Base-by-base conservation (phyloP, 1,140 invertebrate species). In the Antheraea mylitta region DNA sequence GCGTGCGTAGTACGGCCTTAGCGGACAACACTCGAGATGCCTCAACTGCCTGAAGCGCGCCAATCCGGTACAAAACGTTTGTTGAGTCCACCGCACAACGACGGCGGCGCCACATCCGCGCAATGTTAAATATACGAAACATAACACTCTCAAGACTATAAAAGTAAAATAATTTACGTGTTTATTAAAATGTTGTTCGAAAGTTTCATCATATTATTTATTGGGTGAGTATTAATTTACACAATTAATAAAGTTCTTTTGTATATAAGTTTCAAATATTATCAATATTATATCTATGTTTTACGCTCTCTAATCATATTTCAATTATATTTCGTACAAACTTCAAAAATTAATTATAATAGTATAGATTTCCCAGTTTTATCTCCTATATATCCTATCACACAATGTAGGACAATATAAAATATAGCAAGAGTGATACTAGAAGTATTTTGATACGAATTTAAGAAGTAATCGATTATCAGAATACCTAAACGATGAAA, bases 1-100 rank as follows among this genome's bases (percentile, higher is more conserved):
- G 81, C 83, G 80, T 83, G 81, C 81, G 81, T 76, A 38, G 18
- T 16, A 53, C 11, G 45, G 13, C 10, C 45, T 53, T 16, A 53
- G 45, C 45, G 45, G 16, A 53, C 18, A 16, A 5, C 38, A 42
- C 65, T 38, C n/a, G 58, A 66, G 16, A 16, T 13, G 45, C 16
- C 45, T 53, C 45, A 53, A 53, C 45, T 53, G 45, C 18, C 64
- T 37, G n/a, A 53, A 66, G 53, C 22, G 22, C 30, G 65, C 22
- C 18, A 36, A 58, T n/a, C 45, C 53, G 53, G 30, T 8, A 13
- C 48, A 36, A 68, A 69, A 70, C 70, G 70, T 69, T 59, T 11
- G 18, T 16, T 18, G 63, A 36, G 67, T 58, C 37, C 60, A 37
- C 73, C 75, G 73, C 66, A 66, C 66, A 73, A 72, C 68, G 70